phyloP scores from a whole-genome alignment of 2,888 invertebrate genomes.

The Pelosia muscerda region DNA sequence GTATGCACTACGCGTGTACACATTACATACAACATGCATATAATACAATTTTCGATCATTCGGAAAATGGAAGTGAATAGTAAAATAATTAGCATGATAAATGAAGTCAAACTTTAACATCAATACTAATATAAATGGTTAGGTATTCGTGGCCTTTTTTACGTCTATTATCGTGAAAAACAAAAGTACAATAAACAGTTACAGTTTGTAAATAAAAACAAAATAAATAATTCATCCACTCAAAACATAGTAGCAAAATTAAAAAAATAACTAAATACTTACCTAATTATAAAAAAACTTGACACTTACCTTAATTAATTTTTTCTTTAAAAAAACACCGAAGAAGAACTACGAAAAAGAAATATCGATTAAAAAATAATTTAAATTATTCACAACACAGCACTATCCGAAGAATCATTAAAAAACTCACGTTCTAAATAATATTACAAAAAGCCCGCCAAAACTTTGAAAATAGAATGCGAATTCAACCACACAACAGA shows the following conservation, averaged over 20 bases:
- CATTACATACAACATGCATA: too few species aligned
- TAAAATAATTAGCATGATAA: not conserved
- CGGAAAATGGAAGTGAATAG: not conserved
- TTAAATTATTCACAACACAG: constrained; percentile 51
- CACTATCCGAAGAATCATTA: constrained; percentile 43
- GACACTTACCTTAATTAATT: constrained; percentile 54
- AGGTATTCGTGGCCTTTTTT: not conserved
- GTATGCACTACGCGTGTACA: not conserved
- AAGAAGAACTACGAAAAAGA: constrained; percentile 51
- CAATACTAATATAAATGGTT: not conserved
- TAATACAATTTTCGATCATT: not conserved
- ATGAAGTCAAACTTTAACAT: not conserved
- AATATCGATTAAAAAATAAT: constrained; percentile 40
- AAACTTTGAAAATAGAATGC: constrained; percentile 50
- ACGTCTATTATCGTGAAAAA: not conserved
- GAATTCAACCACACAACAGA: constrained; percentile 55
- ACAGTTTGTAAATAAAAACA: not conserved
- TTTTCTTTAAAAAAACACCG: constrained; percentile 46
- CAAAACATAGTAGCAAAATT: not conserved
- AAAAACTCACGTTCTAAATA: constrained; percentile 56
- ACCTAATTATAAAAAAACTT: not conserved
- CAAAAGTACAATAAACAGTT: not conserved
- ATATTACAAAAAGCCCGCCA: constrained; percentile 48
- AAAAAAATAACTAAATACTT: constrained; percentile 10
- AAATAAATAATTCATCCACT: not conserved